A percentile compares a stretch with the other conserved stretches of the same genome.
Evolutionary conservation across 2,797 vertebrate species (phyloP).

Genomic region (Bradypodion ventrale): DNA sequence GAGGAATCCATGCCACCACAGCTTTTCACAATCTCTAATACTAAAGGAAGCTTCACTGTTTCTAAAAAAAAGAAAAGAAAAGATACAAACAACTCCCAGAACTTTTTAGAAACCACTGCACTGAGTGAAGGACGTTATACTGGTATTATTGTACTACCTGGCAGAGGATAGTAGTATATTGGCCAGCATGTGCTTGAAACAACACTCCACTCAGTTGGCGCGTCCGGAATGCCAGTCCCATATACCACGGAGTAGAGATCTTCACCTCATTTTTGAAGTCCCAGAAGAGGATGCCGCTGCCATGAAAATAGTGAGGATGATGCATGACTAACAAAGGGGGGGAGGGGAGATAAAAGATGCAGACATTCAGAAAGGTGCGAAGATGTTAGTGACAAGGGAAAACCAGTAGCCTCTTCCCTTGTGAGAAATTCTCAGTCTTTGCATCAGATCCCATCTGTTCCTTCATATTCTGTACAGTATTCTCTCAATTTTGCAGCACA

Average conservation of each 20-base stretch:
- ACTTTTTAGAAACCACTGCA: background rate
- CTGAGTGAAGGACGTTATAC: background rate
- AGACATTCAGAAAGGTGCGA: background rate
- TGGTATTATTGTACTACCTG: constrained; percentile 78
- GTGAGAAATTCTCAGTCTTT: background rate
- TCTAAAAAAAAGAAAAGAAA: too few relatives aligned
- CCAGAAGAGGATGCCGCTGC: constrained; percentile 92
- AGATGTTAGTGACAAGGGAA: background rate
- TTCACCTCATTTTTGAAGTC: constrained; percentile 92
- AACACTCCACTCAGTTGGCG: constrained; percentile 85
- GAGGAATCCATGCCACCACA: background rate
- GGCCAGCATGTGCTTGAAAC: constrained; percentile 90
- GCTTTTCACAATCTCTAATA: too few relatives aligned
- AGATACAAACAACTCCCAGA: background rate
- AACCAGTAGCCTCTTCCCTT: background rate
- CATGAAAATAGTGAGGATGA: constrained; percentile 91
- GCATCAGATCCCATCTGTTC: background rate
- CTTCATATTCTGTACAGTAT: background rate
- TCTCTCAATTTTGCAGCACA: background rate
- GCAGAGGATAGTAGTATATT: constrained; percentile 90
- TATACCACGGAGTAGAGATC: constrained; percentile 93
- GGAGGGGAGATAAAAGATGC: constrained; percentile 33
- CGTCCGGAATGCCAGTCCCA: constrained; percentile 93
- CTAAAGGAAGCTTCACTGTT: background rate
- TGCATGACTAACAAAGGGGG: constrained; percentile 83